Conservation (phyloP, 2,888 invertebrate genomes). For the Prenolepis imparis region DNA sequence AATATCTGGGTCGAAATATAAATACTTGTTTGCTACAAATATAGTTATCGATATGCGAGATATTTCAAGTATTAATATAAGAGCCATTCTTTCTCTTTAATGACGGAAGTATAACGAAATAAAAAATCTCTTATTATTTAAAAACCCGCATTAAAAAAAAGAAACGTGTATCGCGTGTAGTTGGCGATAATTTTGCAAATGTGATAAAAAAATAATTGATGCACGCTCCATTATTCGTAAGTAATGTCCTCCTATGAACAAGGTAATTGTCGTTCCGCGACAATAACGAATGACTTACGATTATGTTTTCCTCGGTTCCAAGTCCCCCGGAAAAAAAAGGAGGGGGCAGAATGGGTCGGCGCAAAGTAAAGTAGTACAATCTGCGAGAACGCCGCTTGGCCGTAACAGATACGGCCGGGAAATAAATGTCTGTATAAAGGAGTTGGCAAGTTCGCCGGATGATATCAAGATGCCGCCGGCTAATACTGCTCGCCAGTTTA, state of each 20-base stretch:
- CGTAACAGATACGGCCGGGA: slow-evolving; percentile 80
- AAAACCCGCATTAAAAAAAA: neutral
- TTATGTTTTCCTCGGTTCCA: slow-evolving; percentile 75
- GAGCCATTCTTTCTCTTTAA: no score
- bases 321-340: slow-evolving; percentile 55
- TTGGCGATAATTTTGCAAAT: neutral
- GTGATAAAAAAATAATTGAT: neutral
- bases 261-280: slow-evolving; percentile 74
- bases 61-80: neutral
- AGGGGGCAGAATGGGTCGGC: slow-evolving; percentile 47
- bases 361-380: slow-evolving; percentile 80
- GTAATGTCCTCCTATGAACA: slow-evolving; percentile 27
- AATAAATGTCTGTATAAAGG: slow-evolving; percentile 83
- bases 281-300: slow-evolving; percentile 79
- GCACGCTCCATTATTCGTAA: neutral
- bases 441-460: slow-evolving; percentile 83
- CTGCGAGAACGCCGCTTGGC: slow-evolving; percentile 81
- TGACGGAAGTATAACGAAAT: neutral
- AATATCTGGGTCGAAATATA: slow-evolving; percentile 46
- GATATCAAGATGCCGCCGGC: slow-evolving; percentile 82
- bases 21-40: neutral
- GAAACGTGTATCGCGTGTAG: neutral
- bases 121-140: slow-evolving; percentile 12
- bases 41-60: neutral
- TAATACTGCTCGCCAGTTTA: slow-evolving; percentile 76